phyloP scores from a whole-genome alignment of 2,797 vertebrate species.

The Vultur gryphus region DNA sequence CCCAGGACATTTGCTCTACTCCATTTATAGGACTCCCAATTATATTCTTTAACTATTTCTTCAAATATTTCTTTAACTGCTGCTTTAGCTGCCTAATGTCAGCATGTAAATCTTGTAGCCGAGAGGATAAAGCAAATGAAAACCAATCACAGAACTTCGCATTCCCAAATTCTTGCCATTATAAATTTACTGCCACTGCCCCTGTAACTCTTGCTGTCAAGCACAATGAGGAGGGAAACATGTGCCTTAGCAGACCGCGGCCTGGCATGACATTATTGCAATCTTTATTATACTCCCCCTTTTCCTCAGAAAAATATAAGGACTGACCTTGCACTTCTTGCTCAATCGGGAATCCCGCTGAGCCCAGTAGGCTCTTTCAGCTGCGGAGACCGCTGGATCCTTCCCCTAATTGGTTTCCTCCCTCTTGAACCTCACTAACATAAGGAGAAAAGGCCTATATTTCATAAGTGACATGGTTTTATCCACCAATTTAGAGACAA shows the following conservation, averaged over 20 bases:
- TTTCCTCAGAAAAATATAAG: not conserved
- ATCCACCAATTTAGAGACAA: constrained; percentile 53
- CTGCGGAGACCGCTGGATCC: not conserved
- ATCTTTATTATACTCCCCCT: not conserved
- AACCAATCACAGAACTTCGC: not conserved
- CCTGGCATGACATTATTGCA: constrained; percentile 14
- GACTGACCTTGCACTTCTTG: constrained; percentile 10
- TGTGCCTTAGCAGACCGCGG: not conserved
- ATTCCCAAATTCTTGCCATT: not conserved
- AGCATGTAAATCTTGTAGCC: constrained; percentile 24
- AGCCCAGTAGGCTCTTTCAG: not conserved
- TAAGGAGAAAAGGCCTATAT: constrained; percentile 15
- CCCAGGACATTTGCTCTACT: not conserved
- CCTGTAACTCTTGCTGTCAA: constrained; percentile 13
- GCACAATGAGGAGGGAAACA: not conserved
- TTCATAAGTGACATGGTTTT: constrained; percentile 27
- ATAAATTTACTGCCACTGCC: constrained; percentile 8
- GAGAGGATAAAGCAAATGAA: constrained; percentile 27
- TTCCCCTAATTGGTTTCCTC: constrained; percentile 10
- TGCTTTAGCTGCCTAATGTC: constrained; percentile 4
- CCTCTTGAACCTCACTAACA: not conserved
- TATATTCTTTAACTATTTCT: not conserved
- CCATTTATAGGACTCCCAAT: not conserved
- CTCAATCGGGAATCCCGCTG: not conserved
- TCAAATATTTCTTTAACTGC: not conserved